Percentiles rank a stretch among this genome's conserved stretches.
Conservation (phyloP, 2,888 invertebrate species). For the Geophilus truncorum region DNA sequence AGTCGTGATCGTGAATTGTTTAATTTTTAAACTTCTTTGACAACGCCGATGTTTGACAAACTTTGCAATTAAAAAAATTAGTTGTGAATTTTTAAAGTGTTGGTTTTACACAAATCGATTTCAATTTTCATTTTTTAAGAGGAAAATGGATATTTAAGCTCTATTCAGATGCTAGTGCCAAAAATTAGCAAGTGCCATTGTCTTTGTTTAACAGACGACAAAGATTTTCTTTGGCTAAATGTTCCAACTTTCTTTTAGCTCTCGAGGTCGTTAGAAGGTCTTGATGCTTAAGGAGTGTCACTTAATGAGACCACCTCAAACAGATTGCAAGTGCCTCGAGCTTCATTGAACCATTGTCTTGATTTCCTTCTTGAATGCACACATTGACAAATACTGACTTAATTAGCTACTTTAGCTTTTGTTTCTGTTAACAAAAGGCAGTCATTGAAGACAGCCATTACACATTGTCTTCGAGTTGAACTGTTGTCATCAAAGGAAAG, state of each 20-base stretch:
- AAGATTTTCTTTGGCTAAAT: slow-evolving; percentile 8
- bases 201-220: background rate
- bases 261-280: background rate
- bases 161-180: background rate
- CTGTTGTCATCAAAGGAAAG: background rate
- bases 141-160: background rate
- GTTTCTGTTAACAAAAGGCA: background rate
- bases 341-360: slow-evolving; percentile 27
- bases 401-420: slow-evolving; percentile 21
- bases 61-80: background rate
- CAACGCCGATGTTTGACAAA: background rate
- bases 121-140: background rate
- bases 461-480: background rate
- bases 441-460: slow-evolving; percentile 1
- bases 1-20: background rate
- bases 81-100: background rate
- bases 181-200: slow-evolving; percentile 9
- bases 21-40: background rate
- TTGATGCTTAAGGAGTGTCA: slow-evolving; percentile 8
- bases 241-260: background rate
- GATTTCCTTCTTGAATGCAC: slow-evolving; percentile 27
- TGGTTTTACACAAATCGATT: background rate
- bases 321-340: slow-evolving; percentile 2
- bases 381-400: slow-evolving; percentile 25
- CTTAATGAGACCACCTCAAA: slow-evolving; percentile 19